Conservation (phyloP, 1,140 invertebrate species). For the Nasonia giraulti region DNA sequence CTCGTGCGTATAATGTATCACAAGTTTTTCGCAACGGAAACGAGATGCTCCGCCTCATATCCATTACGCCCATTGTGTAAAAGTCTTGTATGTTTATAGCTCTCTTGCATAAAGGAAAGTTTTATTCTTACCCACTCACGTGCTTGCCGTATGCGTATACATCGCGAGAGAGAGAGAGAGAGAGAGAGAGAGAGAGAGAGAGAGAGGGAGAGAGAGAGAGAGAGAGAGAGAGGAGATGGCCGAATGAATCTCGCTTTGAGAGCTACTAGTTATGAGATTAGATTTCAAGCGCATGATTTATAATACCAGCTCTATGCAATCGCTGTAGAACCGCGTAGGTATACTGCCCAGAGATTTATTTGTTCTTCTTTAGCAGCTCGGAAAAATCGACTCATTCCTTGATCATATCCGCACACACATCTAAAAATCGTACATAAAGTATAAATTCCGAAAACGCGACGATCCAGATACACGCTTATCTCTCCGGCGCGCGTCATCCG, state of each 20-base stretch:
- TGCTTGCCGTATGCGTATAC: neutral
- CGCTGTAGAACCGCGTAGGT: neutral
- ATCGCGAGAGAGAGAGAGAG: neutral
- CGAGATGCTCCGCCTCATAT: slow-evolving; percentile 11
- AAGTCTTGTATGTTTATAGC: no score
- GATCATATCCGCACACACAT: no score
- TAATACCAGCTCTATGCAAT: neutral
- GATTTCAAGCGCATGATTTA: slow-evolving; percentile 3
- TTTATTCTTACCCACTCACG: neutral
- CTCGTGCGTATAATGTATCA: no score
- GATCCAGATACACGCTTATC: neutral
- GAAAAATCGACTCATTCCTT: no score
- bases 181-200: neutral
- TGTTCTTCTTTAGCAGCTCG: no score
- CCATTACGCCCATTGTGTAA: slow-evolving; percentile 9
- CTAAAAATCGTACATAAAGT: no score
- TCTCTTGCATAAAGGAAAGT: neutral
- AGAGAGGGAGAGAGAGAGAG: neutral
- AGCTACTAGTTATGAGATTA: slow-evolving; percentile 1
- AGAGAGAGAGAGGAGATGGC: neutral
- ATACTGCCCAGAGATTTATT: no score
- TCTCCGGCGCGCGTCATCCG: neutral
- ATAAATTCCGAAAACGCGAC: neutral
- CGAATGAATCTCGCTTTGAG: neutral
- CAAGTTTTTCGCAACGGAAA: slow-evolving; percentile 15